Conservation (phyloP, 2,888 invertebrate species). For the Pardosa pseudoannulata region DNA sequence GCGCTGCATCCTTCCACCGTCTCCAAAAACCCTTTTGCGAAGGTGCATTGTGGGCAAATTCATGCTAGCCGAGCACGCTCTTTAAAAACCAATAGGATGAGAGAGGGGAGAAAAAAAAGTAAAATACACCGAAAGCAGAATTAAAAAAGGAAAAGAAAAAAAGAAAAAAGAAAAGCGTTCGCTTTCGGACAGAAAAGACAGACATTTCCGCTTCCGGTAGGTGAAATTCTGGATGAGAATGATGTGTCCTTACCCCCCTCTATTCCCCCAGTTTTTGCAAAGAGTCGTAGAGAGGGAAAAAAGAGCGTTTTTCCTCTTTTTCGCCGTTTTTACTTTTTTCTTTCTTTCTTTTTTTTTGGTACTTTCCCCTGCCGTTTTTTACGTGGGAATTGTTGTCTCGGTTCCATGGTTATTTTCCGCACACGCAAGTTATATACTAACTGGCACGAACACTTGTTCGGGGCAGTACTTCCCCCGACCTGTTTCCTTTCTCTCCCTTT, state of each 20-base stretch:
- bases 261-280: neutral
- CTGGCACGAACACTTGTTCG: conserved; percentile 11
- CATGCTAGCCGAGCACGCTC: conserved; percentile 21
- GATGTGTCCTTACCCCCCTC: conserved; percentile 18
- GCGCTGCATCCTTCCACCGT: neutral
- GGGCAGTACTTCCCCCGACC: neutral
- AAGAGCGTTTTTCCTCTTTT: conserved; percentile 26
- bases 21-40: conserved; percentile 34
- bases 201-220: conserved; percentile 58
- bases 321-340: conserved; percentile 16
- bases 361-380: conserved; percentile 29
- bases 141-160: too few relatives aligned
- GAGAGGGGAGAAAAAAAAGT: too few relatives aligned
- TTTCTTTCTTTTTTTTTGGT: neutral
- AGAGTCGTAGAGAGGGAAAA: neutral
- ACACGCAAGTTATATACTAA: conserved; percentile 4
- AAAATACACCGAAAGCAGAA: neutral
- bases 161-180: too few relatives aligned
- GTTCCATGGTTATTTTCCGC: conserved; percentile 4
- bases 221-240: conserved; percentile 49
- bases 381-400: conserved; percentile 41
- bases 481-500: neutral
- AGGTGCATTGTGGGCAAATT: conserved; percentile 6
- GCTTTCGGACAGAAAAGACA: conserved; percentile 35
- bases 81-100: conserved; percentile 22